Evolutionary conservation across 2,797 vertebrate species (phyloP), one percentile per base, ranked within the genome.

Genomic region (Epinephelus coioides): DNA sequence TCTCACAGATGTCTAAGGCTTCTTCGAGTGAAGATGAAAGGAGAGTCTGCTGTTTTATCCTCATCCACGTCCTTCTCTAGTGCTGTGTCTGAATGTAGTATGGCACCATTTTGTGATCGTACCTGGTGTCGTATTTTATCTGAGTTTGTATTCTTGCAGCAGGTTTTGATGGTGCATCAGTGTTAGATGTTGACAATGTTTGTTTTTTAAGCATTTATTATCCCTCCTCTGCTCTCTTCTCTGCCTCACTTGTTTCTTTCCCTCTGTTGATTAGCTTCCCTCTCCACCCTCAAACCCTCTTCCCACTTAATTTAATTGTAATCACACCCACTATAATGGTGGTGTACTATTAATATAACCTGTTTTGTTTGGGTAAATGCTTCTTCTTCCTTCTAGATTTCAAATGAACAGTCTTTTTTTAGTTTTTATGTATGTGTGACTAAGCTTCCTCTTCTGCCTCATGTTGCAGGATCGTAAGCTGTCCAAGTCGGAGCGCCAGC

Each of bases 401-500:
- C 60, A 47, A 18, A 74, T 55, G 0, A 64, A 17, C 50, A 30
- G 11, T 34, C 23, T 15, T 55, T 78, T 64, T 19, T 53, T 15
- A 2, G 17, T 30, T 7, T 74, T 71, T 77, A 38, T 49, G 9
- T 15, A 17, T 27, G 18, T 7, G 18, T 79, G 47, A 77, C 69
- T 70, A 43, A 82, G 75, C 73, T 65, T 83, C 68, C 68, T 65
- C 50, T 51, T 71, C 51, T 79, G 23, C 81, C 56, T 40, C 59
- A 61, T 44, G 68, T 86, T 86, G 82, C 80, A 99, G 98, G 98
- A 99, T 91, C 97, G 98, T 66, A 99, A 99, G 87, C 94, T 99
- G 93, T 97, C 98, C 74, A 98, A 96, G 89, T 98, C 98, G 0
- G 98, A 99, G 92, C 95, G 98, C 19, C 98, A 99, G 85, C 96